These are phyloP conservation scores for Odontamblyopus rebecca DNA, from an alignment of 2,797 vertebrate species.

Conservation along the genomic window DNA sequence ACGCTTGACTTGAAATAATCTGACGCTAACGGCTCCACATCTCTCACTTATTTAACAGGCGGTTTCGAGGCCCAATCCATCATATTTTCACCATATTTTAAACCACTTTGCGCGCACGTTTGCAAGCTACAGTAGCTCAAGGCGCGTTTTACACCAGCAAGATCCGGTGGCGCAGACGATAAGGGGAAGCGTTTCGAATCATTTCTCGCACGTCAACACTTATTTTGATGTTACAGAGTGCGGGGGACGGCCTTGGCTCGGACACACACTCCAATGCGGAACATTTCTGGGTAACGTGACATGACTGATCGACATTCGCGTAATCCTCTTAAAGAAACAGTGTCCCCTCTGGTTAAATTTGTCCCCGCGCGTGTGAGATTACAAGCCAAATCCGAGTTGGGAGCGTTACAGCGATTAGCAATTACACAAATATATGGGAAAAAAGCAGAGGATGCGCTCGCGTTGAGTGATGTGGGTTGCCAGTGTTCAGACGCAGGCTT, in stretches of 20 bases:
- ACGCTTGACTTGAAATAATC: neutral
- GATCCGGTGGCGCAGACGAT: neutral
- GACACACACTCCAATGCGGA: slow-evolving; percentile 38
- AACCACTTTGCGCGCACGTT: neutral
- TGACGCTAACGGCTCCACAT: neutral
- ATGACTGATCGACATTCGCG: slow-evolving; percentile 76
- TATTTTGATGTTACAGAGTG: slow-evolving; percentile 5
- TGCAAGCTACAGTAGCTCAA: neutral
- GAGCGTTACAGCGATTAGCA: slow-evolving; percentile 73
- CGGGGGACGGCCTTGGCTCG: neutral
- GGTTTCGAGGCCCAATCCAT: neutral
- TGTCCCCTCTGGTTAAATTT: slow-evolving; percentile 77
- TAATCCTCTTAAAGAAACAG: slow-evolving; percentile 83
- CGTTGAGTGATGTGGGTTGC: neutral
- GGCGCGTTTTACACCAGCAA: neutral
- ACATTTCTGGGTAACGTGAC: slow-evolving; percentile 70
- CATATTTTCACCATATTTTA: neutral
- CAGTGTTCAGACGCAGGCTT: neutral
- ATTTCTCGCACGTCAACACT: neutral
- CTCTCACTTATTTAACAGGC: neutral
- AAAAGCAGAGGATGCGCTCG: slow-evolving; percentile 38
- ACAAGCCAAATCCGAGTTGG: slow-evolving; percentile 68
- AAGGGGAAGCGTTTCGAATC: slow-evolving; percentile 1
- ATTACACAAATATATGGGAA: slow-evolving; percentile 59
- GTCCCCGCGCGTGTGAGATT: slow-evolving; percentile 68